These are phyloP conservation scores for Drosophila pseudotalamancana DNA, from an alignment of 2,888 invertebrate species.

Conservation along the genomic window DNA sequence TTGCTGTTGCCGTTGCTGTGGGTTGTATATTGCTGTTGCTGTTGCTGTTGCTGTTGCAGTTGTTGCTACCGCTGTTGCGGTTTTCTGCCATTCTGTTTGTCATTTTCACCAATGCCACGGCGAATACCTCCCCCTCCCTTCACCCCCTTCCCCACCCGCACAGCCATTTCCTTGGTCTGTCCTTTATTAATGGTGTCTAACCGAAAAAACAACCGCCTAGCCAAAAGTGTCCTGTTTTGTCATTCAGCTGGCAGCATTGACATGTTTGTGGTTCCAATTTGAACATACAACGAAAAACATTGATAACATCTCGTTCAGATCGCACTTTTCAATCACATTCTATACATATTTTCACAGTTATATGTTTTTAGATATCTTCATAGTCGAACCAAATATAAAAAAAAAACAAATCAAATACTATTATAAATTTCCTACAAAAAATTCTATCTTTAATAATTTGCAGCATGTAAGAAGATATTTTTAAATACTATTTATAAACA, in stretches of 20 bases:
- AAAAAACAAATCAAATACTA: no score
- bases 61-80: constrained; percentile 58
- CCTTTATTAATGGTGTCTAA: constrained; percentile 75
- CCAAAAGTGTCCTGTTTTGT: constrained; percentile 46
- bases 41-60: constrained; percentile 36
- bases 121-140: neutral
- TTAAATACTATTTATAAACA: no score
- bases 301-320: neutral
- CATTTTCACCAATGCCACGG: constrained; percentile 28
- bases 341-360: no score
- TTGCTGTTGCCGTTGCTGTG: constrained; percentile 26
- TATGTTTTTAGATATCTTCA: no score
- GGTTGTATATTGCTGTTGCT: constrained; percentile 8
- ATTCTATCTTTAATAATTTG: no score
- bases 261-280: constrained; percentile 45
- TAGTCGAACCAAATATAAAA: no score
- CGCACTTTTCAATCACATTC: no score
- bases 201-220: constrained; percentile 46
- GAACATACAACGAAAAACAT: constrained; percentile 13
- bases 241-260: constrained; percentile 46
- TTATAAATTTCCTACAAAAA: no score
- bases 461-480: no score
- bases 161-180: constrained; percentile 45
- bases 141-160: neutral
- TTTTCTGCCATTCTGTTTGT: constrained; percentile 57